These are phyloP conservation scores for Sarcophaga peregrina DNA, from an alignment of 1,140 invertebrate genomes.

Conservation along the genomic window DNA sequence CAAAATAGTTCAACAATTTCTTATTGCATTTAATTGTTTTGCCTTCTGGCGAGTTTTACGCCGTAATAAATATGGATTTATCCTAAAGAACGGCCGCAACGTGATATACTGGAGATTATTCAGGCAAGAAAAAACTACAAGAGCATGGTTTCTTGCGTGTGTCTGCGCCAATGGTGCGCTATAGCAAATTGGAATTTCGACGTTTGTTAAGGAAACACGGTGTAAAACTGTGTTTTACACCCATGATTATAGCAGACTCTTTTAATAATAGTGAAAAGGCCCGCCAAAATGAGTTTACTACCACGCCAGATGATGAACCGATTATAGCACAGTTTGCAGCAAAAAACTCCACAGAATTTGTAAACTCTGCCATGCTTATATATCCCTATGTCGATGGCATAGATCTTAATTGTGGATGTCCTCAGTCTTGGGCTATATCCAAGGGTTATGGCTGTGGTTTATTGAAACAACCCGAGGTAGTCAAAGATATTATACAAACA, in stretches of 20 bases:
- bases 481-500: slow-evolving; percentile 83
- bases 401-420: slow-evolving; percentile 97
- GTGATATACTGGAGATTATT: slow-evolving; percentile 76
- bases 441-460: slow-evolving; percentile 91
- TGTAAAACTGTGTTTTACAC: slow-evolving; percentile 92
- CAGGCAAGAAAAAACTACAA: slow-evolving; percentile 61
- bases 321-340: slow-evolving; percentile 96
- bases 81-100: slow-evolving; percentile 52
- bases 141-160: slow-evolving; percentile 75
- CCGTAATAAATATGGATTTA: slow-evolving; percentile 8
- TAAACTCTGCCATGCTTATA: slow-evolving; percentile 84
- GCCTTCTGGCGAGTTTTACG: neutral
- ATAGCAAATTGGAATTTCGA: slow-evolving; percentile 79
- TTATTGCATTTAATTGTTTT: neutral
- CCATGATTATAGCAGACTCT: slow-evolving; percentile 96
- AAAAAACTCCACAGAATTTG: slow-evolving; percentile 84
- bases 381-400: slow-evolving; percentile 88
- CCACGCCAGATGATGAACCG: slow-evolving; percentile 81
- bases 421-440: slow-evolving; percentile 93
- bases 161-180: slow-evolving; percentile 96
- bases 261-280: slow-evolving; percentile 91
- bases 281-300: slow-evolving; percentile 88
- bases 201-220: slow-evolving; percentile 72
- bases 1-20: neutral
- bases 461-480: slow-evolving; percentile 83